Conservation (phyloP, 2,113 vertebrate genomes). For the Odontophorus gujanensis region DNA sequence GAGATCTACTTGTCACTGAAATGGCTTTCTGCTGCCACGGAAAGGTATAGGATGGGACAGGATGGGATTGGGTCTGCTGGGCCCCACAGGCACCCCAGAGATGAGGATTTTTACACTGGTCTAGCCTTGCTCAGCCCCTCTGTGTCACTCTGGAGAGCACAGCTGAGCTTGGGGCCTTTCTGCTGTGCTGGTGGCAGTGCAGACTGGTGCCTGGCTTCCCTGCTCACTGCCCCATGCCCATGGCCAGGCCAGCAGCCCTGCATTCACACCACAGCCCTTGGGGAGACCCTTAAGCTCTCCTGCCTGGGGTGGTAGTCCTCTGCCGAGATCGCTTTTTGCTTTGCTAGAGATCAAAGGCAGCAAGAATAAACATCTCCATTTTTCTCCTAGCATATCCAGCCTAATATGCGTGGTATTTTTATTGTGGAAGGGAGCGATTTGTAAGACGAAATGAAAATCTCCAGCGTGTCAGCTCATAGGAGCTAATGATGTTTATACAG, state of each 20-base stretch:
- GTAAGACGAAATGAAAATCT: conserved; percentile 83
- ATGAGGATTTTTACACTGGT: not conserved
- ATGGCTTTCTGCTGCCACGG: not conserved
- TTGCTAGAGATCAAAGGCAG: conserved; percentile 62
- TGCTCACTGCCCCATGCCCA: fast-evolving
- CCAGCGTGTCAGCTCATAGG: conserved; percentile 76
- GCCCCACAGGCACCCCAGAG: not conserved
- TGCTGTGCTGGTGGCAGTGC: not conserved
- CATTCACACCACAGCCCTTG: not conserved
- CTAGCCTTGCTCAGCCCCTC: not conserved
- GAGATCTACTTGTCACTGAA: conserved; percentile 8
- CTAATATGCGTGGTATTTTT: conserved; percentile 73
- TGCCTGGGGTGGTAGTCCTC: not conserved
- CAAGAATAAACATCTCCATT: conserved; percentile 59
- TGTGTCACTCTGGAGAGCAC: not conserved
- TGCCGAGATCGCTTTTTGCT: not conserved
- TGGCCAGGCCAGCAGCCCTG: not conserved
- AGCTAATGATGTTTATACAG: conserved; percentile 88
- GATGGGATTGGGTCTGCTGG: not conserved
- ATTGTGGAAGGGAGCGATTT: conserved; percentile 77
- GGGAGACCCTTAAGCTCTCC: not conserved
- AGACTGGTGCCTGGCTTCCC: not conserved
- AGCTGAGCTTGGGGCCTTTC: not conserved
- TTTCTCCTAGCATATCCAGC: conserved; percentile 17
- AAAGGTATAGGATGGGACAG: too few relatives aligned